Conservation (phyloP, 2,797 vertebrate genomes). For the Scomberomorus guttatus region DNA sequence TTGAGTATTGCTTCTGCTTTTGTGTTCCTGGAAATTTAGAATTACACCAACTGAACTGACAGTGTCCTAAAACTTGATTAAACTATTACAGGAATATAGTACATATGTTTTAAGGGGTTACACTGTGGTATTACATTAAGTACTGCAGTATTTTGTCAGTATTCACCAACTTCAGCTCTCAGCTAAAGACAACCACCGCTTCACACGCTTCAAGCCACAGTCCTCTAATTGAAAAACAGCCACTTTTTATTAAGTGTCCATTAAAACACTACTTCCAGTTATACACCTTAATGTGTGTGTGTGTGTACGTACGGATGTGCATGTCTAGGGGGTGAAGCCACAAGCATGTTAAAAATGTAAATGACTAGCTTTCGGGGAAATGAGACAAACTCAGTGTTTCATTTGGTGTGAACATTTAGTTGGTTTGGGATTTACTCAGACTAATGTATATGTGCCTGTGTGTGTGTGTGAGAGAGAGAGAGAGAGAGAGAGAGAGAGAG, state of each 20-base stretch:
- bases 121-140: not conserved
- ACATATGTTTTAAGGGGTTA: not conserved
- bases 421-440: slow-evolving; percentile 51
- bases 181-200: slow-evolving; percentile 29
- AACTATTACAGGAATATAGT: too few relatives aligned
- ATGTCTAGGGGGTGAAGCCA: slow-evolving; percentile 51
- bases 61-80: too few relatives aligned
- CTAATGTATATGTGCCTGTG: slow-evolving; percentile 16
- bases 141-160: not conserved
- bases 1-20: too few relatives aligned
- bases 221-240: slow-evolving; percentile 60
- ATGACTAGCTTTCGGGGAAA: slow-evolving; percentile 50
- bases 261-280: slow-evolving; percentile 65
- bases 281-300: slow-evolving; percentile 28
- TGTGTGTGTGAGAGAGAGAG: not conserved
- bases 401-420: slow-evolving; percentile 61
- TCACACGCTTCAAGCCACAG: slow-evolving; percentile 38
- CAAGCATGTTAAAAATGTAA: slow-evolving; percentile 70
- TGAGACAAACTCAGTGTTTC: slow-evolving; percentile 63
- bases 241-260: slow-evolving; percentile 67
- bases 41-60: too few relatives aligned
- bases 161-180: slow-evolving; percentile 21
- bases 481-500: slow-evolving; percentile 4
- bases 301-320: slow-evolving; percentile 6
- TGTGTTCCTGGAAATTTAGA: too few relatives aligned